Percentiles rank a stretch among this genome's conserved stretches.
Conservation (phyloP, 2,797 vertebrate species). For the Rhinatrema bivittatum region DNA sequence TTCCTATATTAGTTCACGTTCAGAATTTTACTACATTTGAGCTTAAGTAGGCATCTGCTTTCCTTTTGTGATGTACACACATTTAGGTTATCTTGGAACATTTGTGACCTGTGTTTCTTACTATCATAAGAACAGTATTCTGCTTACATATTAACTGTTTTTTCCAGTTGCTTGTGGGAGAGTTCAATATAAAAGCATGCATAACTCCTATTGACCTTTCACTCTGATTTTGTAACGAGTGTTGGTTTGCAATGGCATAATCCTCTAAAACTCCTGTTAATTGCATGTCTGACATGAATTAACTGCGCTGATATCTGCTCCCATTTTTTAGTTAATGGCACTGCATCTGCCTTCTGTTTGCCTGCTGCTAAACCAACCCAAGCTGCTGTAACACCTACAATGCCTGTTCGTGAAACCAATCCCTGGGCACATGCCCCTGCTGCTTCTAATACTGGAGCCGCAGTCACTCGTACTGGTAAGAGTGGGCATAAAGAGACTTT, state of each 20-base stretch:
- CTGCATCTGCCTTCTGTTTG: constrained; percentile 71
- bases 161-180: too few species aligned
- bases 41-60: too few species aligned
- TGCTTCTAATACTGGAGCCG: constrained; percentile 68
- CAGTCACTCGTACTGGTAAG: constrained; percentile 60
- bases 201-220: too few species aligned
- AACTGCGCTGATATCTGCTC: constrained; percentile 63
- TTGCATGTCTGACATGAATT: constrained; percentile 56
- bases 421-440: constrained; percentile 85
- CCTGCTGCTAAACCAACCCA: constrained; percentile 66
- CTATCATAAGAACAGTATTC: too few species aligned
- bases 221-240: too few species aligned
- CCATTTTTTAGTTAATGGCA: constrained; percentile 89
- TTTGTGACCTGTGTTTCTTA: too few species aligned
- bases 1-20: too few species aligned
- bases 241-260: constrained; percentile 59
- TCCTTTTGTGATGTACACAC: too few species aligned
- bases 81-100: too few species aligned
- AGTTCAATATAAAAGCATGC: too few species aligned
- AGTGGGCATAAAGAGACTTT: constrained; percentile 62
- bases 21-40: too few species aligned
- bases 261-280: constrained; percentile 25
- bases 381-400: constrained; percentile 58
- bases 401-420: constrained; percentile 95
- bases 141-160: too few species aligned